Conservation (phyloP, 2,113 vertebrate genomes). For the Serinus canaria region DNA sequence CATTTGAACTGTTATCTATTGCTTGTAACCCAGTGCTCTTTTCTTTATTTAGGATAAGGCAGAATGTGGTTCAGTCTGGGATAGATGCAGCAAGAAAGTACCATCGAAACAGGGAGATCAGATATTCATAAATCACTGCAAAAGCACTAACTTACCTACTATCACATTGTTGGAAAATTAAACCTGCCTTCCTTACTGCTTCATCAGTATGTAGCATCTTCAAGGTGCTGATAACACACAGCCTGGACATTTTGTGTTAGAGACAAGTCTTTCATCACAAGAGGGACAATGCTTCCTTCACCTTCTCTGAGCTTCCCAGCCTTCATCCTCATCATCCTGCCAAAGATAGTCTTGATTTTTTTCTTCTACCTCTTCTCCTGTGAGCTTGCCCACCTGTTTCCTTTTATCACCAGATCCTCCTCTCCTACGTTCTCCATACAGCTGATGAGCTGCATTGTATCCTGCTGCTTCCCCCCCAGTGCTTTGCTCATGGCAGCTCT, state of each 20-base stretch:
- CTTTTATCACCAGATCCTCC: neutral
- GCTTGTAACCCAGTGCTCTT: neutral
- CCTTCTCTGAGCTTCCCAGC: neutral
- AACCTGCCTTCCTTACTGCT: neutral
- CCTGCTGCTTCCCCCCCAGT: neutral
- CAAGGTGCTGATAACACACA: neutral
- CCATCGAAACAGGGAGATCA: neutral
- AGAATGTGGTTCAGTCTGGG: neutral
- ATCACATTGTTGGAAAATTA: neutral
- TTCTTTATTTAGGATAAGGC: neutral
- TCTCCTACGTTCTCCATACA: neutral
- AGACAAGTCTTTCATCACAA: neutral
- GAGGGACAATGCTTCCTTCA: neutral
- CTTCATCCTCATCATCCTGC: neutral
- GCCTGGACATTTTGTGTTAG: neutral
- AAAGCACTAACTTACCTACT: neutral
- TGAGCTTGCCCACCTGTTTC: constrained; percentile 8
- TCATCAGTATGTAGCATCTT: neutral
- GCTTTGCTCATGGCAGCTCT: neutral
- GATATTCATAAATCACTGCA: neutral
- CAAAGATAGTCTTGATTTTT: neutral
- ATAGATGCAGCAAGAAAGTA: neutral
- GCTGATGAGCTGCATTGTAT: neutral
- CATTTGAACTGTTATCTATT: neutral
- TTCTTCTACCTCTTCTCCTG: neutral